Conservation (phyloP, 2,113 vertebrate genomes). For the Podilymbus podiceps region DNA sequence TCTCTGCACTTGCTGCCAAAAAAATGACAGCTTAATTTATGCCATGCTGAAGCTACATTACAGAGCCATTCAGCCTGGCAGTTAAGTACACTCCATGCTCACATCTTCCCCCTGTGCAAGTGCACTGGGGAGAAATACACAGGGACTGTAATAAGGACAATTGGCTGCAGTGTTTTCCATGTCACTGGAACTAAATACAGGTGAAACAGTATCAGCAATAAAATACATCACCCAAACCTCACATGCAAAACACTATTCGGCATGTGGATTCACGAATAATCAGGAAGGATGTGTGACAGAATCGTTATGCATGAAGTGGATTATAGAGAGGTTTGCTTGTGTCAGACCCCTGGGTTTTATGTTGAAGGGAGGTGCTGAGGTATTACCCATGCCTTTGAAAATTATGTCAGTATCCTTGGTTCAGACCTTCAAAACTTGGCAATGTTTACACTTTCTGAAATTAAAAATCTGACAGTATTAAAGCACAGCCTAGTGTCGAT, state of each 20-base stretch:
- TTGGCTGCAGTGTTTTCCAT: slow-evolving; percentile 71
- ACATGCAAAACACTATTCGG: slow-evolving; percentile 44
- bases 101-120: slow-evolving; percentile 72
- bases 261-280: background rate
- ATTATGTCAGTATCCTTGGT: slow-evolving; percentile 80
- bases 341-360: slow-evolving; percentile 70
- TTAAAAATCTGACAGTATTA: slow-evolving; percentile 77
- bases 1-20: slow-evolving; percentile 85
- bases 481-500: slow-evolving; percentile 51
- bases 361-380: slow-evolving; percentile 57
- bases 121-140: slow-evolving; percentile 73
- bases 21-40: slow-evolving; percentile 91
- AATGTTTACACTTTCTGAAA: slow-evolving; percentile 74
- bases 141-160: slow-evolving; percentile 78
- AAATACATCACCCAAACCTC: slow-evolving; percentile 63
- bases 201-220: slow-evolving; percentile 72
- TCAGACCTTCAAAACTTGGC: slow-evolving; percentile 79
- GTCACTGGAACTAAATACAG: slow-evolving; percentile 78
- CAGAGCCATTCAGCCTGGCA: slow-evolving; percentile 83
- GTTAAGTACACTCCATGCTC: slow-evolving; percentile 80
- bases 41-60: slow-evolving; percentile 84
- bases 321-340: slow-evolving; percentile 32
- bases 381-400: slow-evolving; percentile 72
- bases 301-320: slow-evolving; percentile 50
- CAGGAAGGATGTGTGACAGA: slow-evolving; percentile 8